Percentiles rank a stretch among this genome's conserved stretches.
Evolutionary conservation across 2,113 vertebrate species (phyloP).

Genomic region (Scomber scombrus): DNA sequence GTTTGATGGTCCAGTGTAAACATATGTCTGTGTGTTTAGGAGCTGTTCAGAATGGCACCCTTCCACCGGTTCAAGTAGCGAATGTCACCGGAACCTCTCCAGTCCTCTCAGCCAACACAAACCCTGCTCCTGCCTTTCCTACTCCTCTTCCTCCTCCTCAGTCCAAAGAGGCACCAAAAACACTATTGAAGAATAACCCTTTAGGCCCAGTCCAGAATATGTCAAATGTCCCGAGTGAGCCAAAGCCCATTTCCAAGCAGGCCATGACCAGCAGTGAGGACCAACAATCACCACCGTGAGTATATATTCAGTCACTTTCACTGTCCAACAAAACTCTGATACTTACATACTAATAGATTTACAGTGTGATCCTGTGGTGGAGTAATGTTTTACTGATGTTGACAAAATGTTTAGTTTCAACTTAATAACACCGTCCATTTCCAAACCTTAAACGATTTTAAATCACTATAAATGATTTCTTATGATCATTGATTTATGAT

Average conservation of each 20-base stretch:
- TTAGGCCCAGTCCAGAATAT: conserved; percentile 43
- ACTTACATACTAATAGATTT: too few relatives aligned
- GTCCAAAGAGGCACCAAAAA: conserved; percentile 6
- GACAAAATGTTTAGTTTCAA: too few relatives aligned
- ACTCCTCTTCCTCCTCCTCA: background rate
- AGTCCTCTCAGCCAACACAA: conserved; percentile 56
- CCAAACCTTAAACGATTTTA: background rate
- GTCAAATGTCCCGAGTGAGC: conserved; percentile 7
- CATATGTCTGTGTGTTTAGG: conserved; percentile 40
- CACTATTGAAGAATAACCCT: conserved; percentile 13
- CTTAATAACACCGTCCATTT: background rate
- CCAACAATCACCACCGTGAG: conserved; percentile 46
- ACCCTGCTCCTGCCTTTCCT: background rate
- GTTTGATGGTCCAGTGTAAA: background rate
- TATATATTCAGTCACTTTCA: background rate
- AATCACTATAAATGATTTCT: background rate
- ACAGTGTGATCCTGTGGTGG: too few relatives aligned
- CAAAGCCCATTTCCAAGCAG: background rate
- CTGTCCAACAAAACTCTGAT: too few relatives aligned
- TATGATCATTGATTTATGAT: too few relatives aligned
- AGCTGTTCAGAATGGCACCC: background rate
- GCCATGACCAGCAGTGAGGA: background rate
- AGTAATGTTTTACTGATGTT: too few relatives aligned
- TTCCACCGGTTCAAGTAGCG: conserved; percentile 37
- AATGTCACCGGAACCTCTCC: conserved; percentile 59